These are phyloP conservation scores for Penaeus indicus DNA, from an alignment of 1,140 invertebrate genomes.

Conservation along the genomic window DNA sequence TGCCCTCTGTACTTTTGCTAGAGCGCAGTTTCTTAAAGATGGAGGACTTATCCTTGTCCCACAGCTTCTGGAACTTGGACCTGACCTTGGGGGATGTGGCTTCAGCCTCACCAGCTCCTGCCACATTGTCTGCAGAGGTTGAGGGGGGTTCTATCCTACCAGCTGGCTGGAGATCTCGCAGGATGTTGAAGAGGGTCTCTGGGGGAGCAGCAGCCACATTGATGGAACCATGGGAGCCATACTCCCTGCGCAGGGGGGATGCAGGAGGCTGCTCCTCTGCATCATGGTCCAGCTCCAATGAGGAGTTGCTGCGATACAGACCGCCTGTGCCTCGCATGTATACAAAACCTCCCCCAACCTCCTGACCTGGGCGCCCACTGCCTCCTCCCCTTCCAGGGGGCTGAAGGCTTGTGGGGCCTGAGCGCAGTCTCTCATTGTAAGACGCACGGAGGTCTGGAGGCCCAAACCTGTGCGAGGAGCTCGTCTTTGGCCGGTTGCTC, in stretches of 20 bases:
- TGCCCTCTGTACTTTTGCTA: conserved; percentile 55
- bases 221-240: conserved; percentile 78
- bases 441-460: conserved; percentile 66
- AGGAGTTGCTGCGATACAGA: conserved; percentile 78
- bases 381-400: conserved; percentile 18
- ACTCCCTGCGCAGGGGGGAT: conserved; percentile 72
- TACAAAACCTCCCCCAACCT: conserved; percentile 56
- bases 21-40: conserved; percentile 57
- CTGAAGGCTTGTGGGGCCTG: conserved; percentile 47
- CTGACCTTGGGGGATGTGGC: conserved; percentile 68
- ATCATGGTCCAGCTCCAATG: conserved; percentile 77
- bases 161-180: conserved; percentile 76
- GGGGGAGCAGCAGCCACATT: conserved; percentile 76
- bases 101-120: conserved; percentile 68
- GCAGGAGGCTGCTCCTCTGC: conserved; percentile 66
- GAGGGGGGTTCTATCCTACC: conserved; percentile 74
- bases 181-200: conserved; percentile 84
- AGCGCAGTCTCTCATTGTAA: conserved; percentile 67
- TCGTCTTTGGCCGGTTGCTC: conserved; percentile 44
- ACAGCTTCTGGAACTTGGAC: conserved; percentile 70
- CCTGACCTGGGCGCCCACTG: conserved; percentile 33
- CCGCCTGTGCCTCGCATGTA: conserved; percentile 58
- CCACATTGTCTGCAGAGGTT: conserved; percentile 74
- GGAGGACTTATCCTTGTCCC: conserved; percentile 68
- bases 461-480: conserved; percentile 63